Evolutionary conservation across 2,113 vertebrate genomes (phyloP), one percentile per base, ranked within the genome.

Genomic region (Atrichornis clamosus): DNA sequence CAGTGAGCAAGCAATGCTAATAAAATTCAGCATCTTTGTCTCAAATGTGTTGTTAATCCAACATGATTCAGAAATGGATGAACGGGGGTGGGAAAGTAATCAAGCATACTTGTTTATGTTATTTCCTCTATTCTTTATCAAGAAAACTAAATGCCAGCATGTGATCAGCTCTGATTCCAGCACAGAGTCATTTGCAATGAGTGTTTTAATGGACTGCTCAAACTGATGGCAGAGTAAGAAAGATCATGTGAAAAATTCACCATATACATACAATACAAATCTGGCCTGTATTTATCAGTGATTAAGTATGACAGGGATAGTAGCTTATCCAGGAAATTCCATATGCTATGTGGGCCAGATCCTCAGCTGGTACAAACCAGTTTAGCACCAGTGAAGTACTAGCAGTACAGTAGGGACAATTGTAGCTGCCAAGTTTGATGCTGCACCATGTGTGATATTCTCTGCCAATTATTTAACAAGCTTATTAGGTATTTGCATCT

Each of bases 61-160:
- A 89, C 58, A 55, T 97, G 97, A 97, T 97, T 97, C 97, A 97
- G 93, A 96, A 94, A 91, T 90, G 85, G 87, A 86, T 95, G 94
- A 96, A 90, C 95, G 68, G 93, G 95, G 93, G 94, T 95, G 96
- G 94, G 92, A 96, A 94, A 96, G 95, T 85, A 97, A 96, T 96
- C 95, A 95, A 93, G 90, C 93, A 75, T 92, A 90, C 95, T 96
- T 96, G 94, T 96, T 97, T 97, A 96, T 22, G 84, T 76, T 96
- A 95, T 96, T 97, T 97, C 73, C 90, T 90, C 92, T 93, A 94
- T 97, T 96, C 90, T 95, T 96, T 94, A 91, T 95, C 89, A 95
- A 95, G 96, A 91, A 97, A 97, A 90, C 93, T 49, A 96, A 92
- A 91, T 94, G 81, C 84, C 94, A 95, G 92, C 95, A 90, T 86